Evolutionary conservation across 2,797 vertebrate species (phyloP).

Genomic region (Parambassis ranga): DNA sequence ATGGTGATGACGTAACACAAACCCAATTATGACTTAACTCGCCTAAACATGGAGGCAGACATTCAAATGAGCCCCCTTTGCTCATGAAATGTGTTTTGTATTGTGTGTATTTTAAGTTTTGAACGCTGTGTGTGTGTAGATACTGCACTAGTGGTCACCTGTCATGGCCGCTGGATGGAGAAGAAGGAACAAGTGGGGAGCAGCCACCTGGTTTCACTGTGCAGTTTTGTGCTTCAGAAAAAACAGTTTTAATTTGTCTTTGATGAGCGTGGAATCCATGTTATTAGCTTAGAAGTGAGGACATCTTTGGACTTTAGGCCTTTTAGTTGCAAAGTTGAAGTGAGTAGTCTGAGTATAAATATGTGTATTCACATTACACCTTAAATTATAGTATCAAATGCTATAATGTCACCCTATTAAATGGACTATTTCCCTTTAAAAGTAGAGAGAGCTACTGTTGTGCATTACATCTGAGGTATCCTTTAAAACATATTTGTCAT

Average conservation of each 20-base stretch:
- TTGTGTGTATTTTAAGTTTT: neutral
- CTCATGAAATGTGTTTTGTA: too few relatives aligned
- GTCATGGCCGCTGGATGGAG: constrained; percentile 32
- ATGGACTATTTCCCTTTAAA: too few relatives aligned
- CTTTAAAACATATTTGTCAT: too few relatives aligned
- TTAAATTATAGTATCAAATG: too few relatives aligned
- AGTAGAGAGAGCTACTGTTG: too few relatives aligned
- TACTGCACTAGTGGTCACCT: neutral
- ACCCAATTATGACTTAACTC: neutral
- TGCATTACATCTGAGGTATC: too few relatives aligned
- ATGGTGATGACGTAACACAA: constrained; percentile 35
- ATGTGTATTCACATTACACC: too few relatives aligned
- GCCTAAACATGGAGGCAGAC: neutral
- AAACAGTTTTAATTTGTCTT: constrained; percentile 24
- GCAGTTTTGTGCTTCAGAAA: constrained; percentile 21
- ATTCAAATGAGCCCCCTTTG: neutral
- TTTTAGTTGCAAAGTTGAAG: neutral
- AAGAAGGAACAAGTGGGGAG: constrained; percentile 46
- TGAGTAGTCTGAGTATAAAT: too few relatives aligned
- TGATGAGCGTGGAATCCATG: neutral
- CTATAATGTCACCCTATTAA: too few relatives aligned
- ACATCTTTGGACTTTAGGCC: neutral
- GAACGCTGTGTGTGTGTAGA: neutral
- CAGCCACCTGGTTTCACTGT: constrained; percentile 43
- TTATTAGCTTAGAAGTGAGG: neutral